Evolutionary conservation across 2,888 invertebrate species (phyloP).

Genomic region (Aphelenchoides bicaudatus): DNA sequence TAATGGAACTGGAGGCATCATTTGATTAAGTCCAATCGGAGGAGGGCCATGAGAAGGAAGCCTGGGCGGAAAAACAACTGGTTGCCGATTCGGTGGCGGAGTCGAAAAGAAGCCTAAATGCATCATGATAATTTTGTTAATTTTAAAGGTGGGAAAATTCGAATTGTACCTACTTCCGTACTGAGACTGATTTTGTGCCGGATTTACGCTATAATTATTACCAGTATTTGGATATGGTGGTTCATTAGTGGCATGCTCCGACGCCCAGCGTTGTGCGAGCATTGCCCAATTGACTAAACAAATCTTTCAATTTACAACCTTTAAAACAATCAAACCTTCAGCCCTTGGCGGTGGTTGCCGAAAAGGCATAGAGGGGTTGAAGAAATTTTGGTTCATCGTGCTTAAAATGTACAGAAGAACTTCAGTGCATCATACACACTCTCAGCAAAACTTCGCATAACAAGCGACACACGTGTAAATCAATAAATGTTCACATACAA

Average conservation of each 20-base stretch:
- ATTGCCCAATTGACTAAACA: slow-evolving; percentile 55
- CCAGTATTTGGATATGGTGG: neutral
- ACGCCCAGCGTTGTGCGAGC: slow-evolving; percentile 53
- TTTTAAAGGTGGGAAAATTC: neutral
- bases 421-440: too few species aligned
- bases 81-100: neutral
- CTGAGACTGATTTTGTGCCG: too few species aligned
- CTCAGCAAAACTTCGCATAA: too few species aligned
- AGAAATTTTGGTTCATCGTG: too few species aligned
- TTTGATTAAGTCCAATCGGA: neutral
- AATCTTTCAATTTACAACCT: neutral
- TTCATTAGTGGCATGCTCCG: neutral
- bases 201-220: too few species aligned
- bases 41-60: neutral
- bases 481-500: too few species aligned
- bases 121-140: too few species aligned
- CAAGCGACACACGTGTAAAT: too few species aligned
- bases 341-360: neutral
- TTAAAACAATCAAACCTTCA: neutral
- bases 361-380: neutral
- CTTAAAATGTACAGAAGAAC: too few species aligned
- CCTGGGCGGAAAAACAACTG: slow-evolving; percentile 7
- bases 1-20: slow-evolving; percentile 15
- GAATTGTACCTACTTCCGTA: neutral
- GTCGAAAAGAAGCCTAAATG: neutral